Conservation (phyloP, 2,888 invertebrate genomes). For the Ornithoptera priamus region DNA sequence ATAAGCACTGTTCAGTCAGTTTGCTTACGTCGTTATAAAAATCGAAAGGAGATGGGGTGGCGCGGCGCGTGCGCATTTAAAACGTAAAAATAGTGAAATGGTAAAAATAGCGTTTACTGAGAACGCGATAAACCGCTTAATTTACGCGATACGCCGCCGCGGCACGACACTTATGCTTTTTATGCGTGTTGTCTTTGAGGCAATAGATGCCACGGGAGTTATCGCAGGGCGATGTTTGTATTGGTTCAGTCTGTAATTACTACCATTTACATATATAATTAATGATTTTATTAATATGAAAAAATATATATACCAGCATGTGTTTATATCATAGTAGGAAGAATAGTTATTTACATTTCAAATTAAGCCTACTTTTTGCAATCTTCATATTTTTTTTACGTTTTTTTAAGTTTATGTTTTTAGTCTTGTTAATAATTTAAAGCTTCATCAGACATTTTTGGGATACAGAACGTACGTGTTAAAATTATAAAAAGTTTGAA, state of each 20-base stretch:
- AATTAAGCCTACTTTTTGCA: too few species aligned
- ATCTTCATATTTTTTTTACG: too few species aligned
- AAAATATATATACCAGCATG: too few species aligned
- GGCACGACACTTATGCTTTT: conserved; percentile 74
- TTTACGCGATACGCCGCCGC: conserved; percentile 70
- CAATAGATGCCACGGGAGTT: conserved; percentile 65
- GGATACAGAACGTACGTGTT: too few species aligned
- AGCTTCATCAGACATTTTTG: too few species aligned
- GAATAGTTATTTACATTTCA: too few species aligned
- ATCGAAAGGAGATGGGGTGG: conserved; percentile 53
- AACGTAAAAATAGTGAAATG: conserved; percentile 63
- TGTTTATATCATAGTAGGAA: too few species aligned
- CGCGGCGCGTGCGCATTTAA: conserved; percentile 68
- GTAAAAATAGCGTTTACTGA: conserved; percentile 63
- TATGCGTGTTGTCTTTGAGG: conserved; percentile 77
- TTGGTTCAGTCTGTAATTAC: neutral
- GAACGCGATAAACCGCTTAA: conserved; percentile 73
- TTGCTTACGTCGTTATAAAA: conserved; percentile 58
- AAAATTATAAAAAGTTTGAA: too few species aligned
- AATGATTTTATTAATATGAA: too few species aligned
- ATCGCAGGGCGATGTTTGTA: conserved; percentile 51
- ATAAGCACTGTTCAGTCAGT: conserved; percentile 37
- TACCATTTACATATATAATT: too few species aligned
- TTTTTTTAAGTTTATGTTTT: too few species aligned
- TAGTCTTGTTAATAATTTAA: too few species aligned